These are phyloP conservation scores for Thaumetopoea pityocampa DNA, from an alignment of 1,140 invertebrate genomes.

Conservation along the genomic window DNA sequence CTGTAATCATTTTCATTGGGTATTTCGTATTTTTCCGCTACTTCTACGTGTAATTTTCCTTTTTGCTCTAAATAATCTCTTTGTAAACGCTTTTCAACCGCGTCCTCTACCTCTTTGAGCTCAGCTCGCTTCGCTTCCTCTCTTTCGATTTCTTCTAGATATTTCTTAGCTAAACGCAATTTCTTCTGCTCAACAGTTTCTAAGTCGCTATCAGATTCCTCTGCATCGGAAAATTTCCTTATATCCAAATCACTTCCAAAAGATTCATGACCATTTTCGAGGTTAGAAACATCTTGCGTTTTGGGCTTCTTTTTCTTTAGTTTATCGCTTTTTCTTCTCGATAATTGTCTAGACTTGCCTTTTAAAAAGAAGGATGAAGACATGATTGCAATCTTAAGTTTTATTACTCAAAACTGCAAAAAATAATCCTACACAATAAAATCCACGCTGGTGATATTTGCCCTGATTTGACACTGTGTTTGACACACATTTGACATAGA, in stretches of 20 bases:
- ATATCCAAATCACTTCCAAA: slow-evolving; percentile 69
- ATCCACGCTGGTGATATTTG: no score
- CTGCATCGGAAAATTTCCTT: slow-evolving; percentile 74
- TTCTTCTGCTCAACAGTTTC: slow-evolving; percentile 94
- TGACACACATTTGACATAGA: slow-evolving; percentile 3
- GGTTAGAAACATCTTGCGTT: slow-evolving; percentile 64
- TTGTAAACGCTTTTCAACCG: slow-evolving; percentile 83
- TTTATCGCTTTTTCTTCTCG: slow-evolving; percentile 72
- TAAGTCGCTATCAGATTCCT: slow-evolving; percentile 82
- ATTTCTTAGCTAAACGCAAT: slow-evolving; percentile 90
- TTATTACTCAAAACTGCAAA: slow-evolving; percentile 2
- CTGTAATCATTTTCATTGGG: slow-evolving; percentile 68
- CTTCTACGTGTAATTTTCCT: slow-evolving; percentile 83
- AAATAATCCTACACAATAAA: no score
- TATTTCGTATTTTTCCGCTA: slow-evolving; percentile 82
- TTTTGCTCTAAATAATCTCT: slow-evolving; percentile 91
- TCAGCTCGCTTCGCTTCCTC: slow-evolving; percentile 85
- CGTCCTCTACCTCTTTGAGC: slow-evolving; percentile 80
- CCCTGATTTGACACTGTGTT: no score
- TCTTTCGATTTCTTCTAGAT: slow-evolving; percentile 89
- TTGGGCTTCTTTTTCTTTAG: slow-evolving; percentile 52
- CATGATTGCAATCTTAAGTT: slow-evolving; percentile 28
- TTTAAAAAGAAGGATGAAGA: slow-evolving; percentile 80
- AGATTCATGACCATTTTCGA: slow-evolving; percentile 75
- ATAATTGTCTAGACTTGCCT: slow-evolving; percentile 75